Evolutionary conservation across 2,888 invertebrate genomes (phyloP).

Genomic region (Pimpla rufipes): DNA sequence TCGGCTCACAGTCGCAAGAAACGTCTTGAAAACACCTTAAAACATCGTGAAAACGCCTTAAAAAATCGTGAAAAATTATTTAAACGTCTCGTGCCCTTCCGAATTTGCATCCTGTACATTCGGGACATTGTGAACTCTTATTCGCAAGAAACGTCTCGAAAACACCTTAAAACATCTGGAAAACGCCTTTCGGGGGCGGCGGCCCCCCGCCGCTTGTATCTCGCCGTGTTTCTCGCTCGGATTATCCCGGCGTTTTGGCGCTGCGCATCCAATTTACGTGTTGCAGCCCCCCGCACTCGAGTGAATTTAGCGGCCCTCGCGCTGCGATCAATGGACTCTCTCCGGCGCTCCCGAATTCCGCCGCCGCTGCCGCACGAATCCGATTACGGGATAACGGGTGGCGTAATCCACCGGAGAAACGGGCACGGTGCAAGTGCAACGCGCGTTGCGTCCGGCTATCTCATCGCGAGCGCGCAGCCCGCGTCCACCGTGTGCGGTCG

Average conservation of each 20-base stretch:
- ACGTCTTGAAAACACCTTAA: too few relatives aligned
- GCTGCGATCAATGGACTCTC: constrained; percentile 47
- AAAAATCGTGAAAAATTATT: too few relatives aligned
- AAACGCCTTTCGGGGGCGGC: too few relatives aligned
- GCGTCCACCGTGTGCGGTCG: too few relatives aligned
- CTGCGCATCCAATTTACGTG: neutral
- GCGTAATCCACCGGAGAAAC: constrained; percentile 44
- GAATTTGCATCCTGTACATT: too few relatives aligned
- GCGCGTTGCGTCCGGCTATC: constrained; percentile 4
- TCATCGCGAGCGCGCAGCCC: neutral
- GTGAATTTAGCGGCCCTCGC: constrained; percentile 31
- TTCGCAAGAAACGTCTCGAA: too few relatives aligned
- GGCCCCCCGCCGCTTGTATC: neutral
- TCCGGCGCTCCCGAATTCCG: constrained; percentile 12
- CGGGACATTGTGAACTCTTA: too few relatives aligned
- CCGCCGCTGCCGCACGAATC: constrained; percentile 49
- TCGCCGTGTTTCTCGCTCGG: neutral
- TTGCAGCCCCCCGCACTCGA: neutral
- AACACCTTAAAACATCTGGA: too few relatives aligned
- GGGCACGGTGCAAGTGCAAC: constrained; percentile 38
- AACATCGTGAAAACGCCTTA: too few relatives aligned
- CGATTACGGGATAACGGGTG: constrained; percentile 53
- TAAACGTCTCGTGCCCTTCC: too few relatives aligned
- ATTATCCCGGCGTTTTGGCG: neutral
- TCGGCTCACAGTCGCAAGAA: too few relatives aligned